These are phyloP conservation scores for Elmis aenea DNA, from an alignment of 2,888 invertebrate genomes.

Conservation along the genomic window DNA sequence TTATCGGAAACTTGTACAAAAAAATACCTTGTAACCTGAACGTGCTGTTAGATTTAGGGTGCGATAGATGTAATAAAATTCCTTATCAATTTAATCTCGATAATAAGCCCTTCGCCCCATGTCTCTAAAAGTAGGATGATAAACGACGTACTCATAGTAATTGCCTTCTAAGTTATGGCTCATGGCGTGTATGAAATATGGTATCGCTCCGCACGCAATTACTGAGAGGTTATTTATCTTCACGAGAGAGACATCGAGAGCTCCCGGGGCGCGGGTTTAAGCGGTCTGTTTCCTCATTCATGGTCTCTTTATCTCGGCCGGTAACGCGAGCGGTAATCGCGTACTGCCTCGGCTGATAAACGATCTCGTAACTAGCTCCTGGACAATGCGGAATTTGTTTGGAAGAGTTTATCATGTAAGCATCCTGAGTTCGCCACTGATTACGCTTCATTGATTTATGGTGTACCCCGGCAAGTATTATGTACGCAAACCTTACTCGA, in stretches of 20 bases:
- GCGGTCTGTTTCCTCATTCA: constrained; percentile 39
- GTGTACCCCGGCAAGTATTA: no score
- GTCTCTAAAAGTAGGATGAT: constrained; percentile 46
- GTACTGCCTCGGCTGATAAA: constrained; percentile 30
- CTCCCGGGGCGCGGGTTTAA: constrained; percentile 30
- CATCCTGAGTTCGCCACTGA: constrained; percentile 34
- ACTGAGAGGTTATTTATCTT: constrained; percentile 54
- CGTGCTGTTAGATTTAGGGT: constrained; percentile 28
- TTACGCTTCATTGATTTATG: constrained; percentile 33
- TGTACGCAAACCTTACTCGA: no score
- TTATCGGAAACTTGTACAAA: no score
- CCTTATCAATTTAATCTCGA: constrained; percentile 45
- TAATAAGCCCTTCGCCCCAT: constrained; percentile 39
- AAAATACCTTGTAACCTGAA: no score
- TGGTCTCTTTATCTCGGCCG: constrained; percentile 37
- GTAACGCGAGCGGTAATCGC: constrained; percentile 21
- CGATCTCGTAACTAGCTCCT: constrained; percentile 37
- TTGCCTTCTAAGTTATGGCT: constrained; percentile 57
- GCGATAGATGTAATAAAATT: constrained; percentile 34
- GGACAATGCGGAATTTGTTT: constrained; percentile 44
- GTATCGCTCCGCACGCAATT: constrained; percentile 56
- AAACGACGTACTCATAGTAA: constrained; percentile 57
- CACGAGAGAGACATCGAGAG: constrained; percentile 33
- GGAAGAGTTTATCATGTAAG: constrained; percentile 41
- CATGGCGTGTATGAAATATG: constrained; percentile 56